Conservation (phyloP, 2,888 invertebrate genomes). For the Yponomeuta evonymella region DNA sequence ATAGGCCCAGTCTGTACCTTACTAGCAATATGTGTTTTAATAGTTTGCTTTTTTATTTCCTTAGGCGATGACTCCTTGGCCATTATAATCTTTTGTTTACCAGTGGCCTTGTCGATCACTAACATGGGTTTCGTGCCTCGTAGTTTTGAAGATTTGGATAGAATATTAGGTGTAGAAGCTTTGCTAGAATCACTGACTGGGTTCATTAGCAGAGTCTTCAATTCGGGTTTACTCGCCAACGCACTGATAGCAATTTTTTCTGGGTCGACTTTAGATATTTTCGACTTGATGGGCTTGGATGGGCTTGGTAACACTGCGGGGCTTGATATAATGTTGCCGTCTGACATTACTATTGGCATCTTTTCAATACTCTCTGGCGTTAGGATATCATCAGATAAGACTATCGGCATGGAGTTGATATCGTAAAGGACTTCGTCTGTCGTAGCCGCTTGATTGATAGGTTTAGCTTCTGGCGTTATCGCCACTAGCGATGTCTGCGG, state of each 20-base stretch:
- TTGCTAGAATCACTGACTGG: constrained; percentile 48
- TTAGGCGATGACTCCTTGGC: constrained; percentile 36
- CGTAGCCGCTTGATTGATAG: constrained; percentile 14
- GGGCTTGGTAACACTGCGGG: constrained; percentile 43
- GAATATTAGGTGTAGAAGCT: constrained; percentile 64
- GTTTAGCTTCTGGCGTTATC: constrained; percentile 41
- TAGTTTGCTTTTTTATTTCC: not conserved
- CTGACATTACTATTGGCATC: constrained; percentile 78
- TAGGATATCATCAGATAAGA: constrained; percentile 81
- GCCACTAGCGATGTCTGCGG: constrained; percentile 47
- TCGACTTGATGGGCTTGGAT: constrained; percentile 1
- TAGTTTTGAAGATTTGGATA: constrained; percentile 66
- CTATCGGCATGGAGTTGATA: constrained; percentile 86
- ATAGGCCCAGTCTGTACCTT: constrained; percentile 28
- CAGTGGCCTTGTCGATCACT: constrained; percentile 64
- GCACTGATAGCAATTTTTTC: constrained; percentile 28
- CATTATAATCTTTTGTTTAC: constrained; percentile 68
- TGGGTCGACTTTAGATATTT: not conserved
- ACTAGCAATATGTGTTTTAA: not conserved
- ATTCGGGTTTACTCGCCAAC: constrained; percentile 47
- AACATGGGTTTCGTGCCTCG: constrained; percentile 64
- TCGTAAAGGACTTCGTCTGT: constrained; percentile 77
- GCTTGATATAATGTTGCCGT: constrained; percentile 56
- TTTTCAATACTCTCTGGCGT: constrained; percentile 81
- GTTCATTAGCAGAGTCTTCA: constrained; percentile 60